Evolutionary conservation across 2,113 vertebrate genomes (phyloP).

Genomic region (Spilogale gracilis): DNA sequence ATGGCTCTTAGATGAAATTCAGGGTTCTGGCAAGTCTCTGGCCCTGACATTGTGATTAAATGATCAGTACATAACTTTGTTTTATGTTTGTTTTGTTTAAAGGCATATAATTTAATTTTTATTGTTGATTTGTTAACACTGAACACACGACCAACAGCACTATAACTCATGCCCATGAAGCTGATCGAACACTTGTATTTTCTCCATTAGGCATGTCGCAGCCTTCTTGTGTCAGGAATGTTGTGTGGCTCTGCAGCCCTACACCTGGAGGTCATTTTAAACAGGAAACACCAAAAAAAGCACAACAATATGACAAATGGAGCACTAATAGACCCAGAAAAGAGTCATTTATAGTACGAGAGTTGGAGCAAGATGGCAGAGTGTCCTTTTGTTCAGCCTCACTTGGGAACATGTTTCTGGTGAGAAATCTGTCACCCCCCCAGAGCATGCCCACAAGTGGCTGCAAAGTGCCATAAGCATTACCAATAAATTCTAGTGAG

Average conservation of each 20-base stretch:
- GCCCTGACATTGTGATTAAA: neutral
- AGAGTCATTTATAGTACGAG: neutral
- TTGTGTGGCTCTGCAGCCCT: too few relatives aligned
- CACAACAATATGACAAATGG: neutral
- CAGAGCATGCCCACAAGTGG: neutral
- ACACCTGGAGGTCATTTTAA: neutral
- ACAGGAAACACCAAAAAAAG: neutral
- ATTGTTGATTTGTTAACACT: neutral
- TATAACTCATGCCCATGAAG: neutral
- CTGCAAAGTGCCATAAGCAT: neutral
- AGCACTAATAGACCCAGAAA: neutral
- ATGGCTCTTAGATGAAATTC: neutral
- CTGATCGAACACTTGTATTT: neutral
- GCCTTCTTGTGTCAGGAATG: neutral
- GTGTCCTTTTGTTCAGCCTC: neutral
- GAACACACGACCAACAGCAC: neutral
- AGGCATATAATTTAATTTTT: neutral
- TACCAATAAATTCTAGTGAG: neutral
- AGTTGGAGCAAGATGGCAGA: neutral
- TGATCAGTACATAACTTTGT: neutral
- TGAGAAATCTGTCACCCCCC: neutral
- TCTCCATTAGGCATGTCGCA: neutral
- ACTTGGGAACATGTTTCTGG: neutral
- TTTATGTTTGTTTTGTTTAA: constrained; percentile 2
- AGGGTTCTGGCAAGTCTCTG: neutral